These are phyloP conservation scores for Volucella inflata DNA, from an alignment of 2,888 invertebrate species.

Conservation along the genomic window DNA sequence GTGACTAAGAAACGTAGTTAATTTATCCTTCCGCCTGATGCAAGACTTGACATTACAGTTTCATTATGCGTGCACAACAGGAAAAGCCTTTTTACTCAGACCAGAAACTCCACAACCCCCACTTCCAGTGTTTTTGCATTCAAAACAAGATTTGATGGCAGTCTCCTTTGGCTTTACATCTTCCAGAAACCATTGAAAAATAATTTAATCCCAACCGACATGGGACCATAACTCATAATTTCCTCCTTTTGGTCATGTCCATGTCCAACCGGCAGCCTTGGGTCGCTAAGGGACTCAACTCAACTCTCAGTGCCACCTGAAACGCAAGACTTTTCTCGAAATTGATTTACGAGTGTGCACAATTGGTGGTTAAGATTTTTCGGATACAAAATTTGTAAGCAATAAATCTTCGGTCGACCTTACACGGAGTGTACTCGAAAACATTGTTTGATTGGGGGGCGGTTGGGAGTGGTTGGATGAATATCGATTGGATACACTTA, in stretches of 20 bases:
- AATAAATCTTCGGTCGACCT: conserved; percentile 74
- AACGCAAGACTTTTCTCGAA: conserved; percentile 57
- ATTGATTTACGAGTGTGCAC: conserved; percentile 75
- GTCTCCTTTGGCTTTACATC: conserved; percentile 6
- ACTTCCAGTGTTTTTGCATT: too few species aligned
- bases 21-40: too few species aligned
- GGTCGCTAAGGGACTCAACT: conserved; percentile 70
- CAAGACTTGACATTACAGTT: too few species aligned
- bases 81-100: too few species aligned
- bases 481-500: conserved; percentile 37
- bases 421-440: conserved; percentile 38
- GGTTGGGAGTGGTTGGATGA: not conserved
- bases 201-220: conserved; percentile 63
- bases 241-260: conserved; percentile 72
- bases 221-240: conserved; percentile 74
- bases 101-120: too few species aligned
- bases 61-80: too few species aligned
- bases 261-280: conserved; percentile 49
- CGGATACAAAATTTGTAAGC: conserved; percentile 66
- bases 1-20: too few species aligned
- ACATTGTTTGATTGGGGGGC: not conserved
- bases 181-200: conserved; percentile 58
- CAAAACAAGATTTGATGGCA: not conserved
- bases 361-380: conserved; percentile 74
- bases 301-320: conserved; percentile 68